Conservation (phyloP, 2,797 vertebrate species). For the Diglossa cyanea region DNA sequence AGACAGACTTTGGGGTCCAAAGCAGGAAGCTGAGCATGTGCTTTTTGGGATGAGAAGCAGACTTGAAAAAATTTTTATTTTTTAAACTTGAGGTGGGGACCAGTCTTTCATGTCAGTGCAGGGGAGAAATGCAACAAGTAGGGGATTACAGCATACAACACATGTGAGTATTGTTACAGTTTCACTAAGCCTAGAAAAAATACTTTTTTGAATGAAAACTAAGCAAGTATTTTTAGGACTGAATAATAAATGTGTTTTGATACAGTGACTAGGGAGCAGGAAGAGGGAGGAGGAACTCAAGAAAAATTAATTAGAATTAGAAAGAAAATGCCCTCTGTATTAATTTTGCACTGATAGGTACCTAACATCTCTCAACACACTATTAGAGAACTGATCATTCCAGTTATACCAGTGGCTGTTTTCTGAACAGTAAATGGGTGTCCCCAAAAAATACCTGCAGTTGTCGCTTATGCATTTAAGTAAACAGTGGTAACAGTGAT, state of each 20-base stretch:
- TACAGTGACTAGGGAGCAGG: background rate
- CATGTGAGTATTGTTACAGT: accelerated
- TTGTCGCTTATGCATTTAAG: background rate
- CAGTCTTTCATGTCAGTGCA: background rate
- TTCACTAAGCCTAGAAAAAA: background rate
- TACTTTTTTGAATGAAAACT: background rate
- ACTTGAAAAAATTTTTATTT: background rate
- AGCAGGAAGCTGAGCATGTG: background rate
- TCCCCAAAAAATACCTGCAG: background rate
- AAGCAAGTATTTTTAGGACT: background rate
- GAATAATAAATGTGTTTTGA: background rate
- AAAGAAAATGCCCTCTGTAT: background rate
- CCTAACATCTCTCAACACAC: background rate
- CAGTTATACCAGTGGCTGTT: accelerated
- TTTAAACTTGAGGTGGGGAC: background rate
- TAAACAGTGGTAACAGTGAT: background rate
- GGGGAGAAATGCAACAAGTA: background rate
- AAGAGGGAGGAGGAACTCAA: background rate
- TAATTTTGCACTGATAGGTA: background rate
- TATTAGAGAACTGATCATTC: background rate
- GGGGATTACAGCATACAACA: background rate
- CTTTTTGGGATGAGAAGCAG: background rate
- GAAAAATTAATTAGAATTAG: background rate
- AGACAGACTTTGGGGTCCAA: background rate
- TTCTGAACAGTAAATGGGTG: background rate